These are phyloP conservation scores for Mormoops blainvillei DNA, from an alignment of 2,113 vertebrate genomes.

Conservation along the genomic window DNA sequence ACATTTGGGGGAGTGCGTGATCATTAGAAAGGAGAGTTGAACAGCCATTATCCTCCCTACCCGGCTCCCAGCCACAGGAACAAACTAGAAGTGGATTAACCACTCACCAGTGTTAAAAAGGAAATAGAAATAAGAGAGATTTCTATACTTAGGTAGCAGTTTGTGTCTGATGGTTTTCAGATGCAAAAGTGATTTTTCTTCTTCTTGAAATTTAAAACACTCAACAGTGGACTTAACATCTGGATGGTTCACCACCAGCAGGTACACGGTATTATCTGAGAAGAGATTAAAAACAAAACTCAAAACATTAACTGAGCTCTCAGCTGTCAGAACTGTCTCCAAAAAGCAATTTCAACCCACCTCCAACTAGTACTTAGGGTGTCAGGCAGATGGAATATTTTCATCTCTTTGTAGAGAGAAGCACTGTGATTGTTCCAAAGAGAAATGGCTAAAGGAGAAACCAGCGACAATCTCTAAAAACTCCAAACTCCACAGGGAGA, in stretches of 20 bases:
- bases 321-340: conserved; percentile 45
- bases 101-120: neutral
- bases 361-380: conserved; percentile 53
- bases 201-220: conserved; percentile 87
- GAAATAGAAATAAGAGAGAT: neutral
- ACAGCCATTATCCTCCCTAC: neutral
- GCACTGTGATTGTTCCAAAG: conserved; percentile 20
- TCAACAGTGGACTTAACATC: conserved; percentile 86
- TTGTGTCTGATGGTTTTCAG: conserved; percentile 91
- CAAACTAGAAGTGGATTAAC: neutral
- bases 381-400: conserved; percentile 63
- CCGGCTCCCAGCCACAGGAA: neutral
- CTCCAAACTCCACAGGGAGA: neutral
- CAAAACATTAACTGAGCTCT: conserved; percentile 3
- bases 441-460: conserved; percentile 48
- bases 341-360: conserved; percentile 57
- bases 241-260: conserved; percentile 94
- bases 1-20: neutral
- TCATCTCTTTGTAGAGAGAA: conserved; percentile 46
- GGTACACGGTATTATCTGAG: conserved; percentile 86
- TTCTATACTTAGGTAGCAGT: conserved; percentile 86
- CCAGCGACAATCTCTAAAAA: conserved; percentile 33
- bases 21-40: neutral
- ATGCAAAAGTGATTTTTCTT: conserved; percentile 86
- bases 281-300: conserved; percentile 65